Base-by-base conservation (phyloP, 2,888 invertebrate species). In the Epinotia nisella region DNA sequence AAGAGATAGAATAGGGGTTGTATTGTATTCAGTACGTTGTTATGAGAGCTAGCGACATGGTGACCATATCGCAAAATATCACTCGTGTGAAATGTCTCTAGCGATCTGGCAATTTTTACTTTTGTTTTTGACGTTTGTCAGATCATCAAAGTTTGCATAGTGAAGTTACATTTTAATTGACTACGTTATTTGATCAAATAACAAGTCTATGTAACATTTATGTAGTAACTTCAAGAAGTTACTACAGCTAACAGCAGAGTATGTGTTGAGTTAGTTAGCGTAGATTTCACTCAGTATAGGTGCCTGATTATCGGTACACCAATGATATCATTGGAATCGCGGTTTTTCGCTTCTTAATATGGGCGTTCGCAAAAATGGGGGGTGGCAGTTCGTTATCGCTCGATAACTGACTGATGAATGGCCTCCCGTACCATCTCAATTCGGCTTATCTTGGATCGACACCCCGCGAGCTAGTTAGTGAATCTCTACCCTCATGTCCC, bases 391-490 rank as follows among this genome's bases (percentile, higher is more conserved):
- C 89, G 88, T 91, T 91, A 90, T 89, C 88, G 83, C 75, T 80
- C 85, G 83, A 82, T 92, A 92, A 93, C 87, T 91, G 93, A 93
- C 92, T 91, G 92, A 92, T 93, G 92, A 93, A 93, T 93, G 88
- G 90, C 87, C 81, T 83, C 83, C 82, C 85, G 85, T 90, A 88
- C 87, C 89, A 86, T 90, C 92, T 93, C 91, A 92, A 92, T 93
- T 92, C 87, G 91, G 92, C 85, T 90, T 93, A 93, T 93, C 92
- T 80, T 68, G 78, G 85, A 91, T 90, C 90, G 85, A 85, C 89
- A 90, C 90, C 88, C 86, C 83, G 84, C 83, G 84, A 87, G 91
- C 92, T 92, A 92, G 93, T 93, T 93, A 92, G 90, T 83, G 87
- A 83, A 86, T 83, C 86, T 84, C 86, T 82, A 82, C 82, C 84